Evolutionary conservation across 2,888 invertebrate genomes (phyloP).

Genomic region (Papilio gigon): DNA sequence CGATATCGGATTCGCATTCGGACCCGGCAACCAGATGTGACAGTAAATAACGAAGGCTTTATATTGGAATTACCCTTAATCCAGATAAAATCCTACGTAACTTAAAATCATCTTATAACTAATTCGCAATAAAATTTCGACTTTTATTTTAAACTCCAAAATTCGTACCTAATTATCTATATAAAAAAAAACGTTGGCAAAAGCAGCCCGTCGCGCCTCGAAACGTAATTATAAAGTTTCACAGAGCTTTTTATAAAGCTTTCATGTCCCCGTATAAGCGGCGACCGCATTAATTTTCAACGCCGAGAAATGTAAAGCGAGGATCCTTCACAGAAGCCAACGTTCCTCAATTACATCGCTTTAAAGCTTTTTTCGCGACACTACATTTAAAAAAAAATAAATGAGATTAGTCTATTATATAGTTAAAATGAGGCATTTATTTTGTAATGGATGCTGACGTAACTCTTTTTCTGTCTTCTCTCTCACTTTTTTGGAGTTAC

Average conservation of each 20-base stretch:
- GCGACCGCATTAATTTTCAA: conserved; percentile 28
- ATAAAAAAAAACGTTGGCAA: neutral
- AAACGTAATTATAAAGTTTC: conserved; percentile 19
- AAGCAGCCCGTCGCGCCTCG: neutral
- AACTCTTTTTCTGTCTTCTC: too few species aligned
- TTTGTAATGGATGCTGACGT: neutral
- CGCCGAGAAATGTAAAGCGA: conserved; percentile 15
- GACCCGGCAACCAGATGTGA: too few species aligned
- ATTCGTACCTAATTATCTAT: neutral
- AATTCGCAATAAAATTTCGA: neutral
- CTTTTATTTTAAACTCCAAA: neutral
- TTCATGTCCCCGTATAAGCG: conserved; percentile 25
- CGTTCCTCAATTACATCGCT: conserved; percentile 21
- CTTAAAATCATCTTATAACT: too few species aligned
- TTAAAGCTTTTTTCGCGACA: neutral
- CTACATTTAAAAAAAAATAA: neutral
- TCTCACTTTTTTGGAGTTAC: too few species aligned
- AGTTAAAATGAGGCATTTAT: too few species aligned
- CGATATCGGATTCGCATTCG: too few species aligned
- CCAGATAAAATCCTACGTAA: too few species aligned
- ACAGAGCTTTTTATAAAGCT: conserved; percentile 2
- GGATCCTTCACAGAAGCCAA: conserved; percentile 20
- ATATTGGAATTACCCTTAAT: too few species aligned
- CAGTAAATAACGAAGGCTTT: too few species aligned
- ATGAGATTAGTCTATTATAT: too few species aligned